phyloP scores from a whole-genome alignment of 2,888 invertebrate species.

The Cerceris rybyensis region DNA sequence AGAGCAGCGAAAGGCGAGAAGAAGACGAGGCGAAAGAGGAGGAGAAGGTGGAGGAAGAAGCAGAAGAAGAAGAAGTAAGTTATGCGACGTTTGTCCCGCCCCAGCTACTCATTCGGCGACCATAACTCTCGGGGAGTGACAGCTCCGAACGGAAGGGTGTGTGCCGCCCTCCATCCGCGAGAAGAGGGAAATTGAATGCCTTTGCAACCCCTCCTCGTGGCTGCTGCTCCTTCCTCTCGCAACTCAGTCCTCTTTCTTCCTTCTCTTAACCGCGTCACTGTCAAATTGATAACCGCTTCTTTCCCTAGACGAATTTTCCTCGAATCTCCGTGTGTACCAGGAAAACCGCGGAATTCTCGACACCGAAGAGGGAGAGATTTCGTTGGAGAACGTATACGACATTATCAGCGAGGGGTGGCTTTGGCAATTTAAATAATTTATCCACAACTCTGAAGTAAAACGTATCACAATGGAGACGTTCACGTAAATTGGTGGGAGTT shows the following conservation, averaged over 20 bases:
- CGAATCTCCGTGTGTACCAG: slow-evolving; percentile 49
- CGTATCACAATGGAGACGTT: background rate
- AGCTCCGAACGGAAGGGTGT: slow-evolving; percentile 80
- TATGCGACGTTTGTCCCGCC: slow-evolving; percentile 81
- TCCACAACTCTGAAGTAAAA: background rate
- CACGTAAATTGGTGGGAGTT: too few species aligned
- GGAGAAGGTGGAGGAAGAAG: slow-evolving; percentile 56
- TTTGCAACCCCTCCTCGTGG: slow-evolving; percentile 59
- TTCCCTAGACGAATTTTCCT: slow-evolving; percentile 58
- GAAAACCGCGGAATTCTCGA: slow-evolving; percentile 49
- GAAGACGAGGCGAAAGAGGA: slow-evolving; percentile 62
- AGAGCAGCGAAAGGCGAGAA: slow-evolving; percentile 56
- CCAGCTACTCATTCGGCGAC: slow-evolving; percentile 80
- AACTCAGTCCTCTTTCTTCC: slow-evolving; percentile 44
- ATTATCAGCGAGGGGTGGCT: slow-evolving; percentile 33
- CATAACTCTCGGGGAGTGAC: slow-evolving; percentile 80
- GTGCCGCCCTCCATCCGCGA: slow-evolving; percentile 68
- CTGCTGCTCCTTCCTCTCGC: slow-evolving; percentile 16
- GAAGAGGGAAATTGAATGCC: slow-evolving; percentile 76
- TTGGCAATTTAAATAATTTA: slow-evolving; percentile 44
- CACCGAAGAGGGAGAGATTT: background rate
- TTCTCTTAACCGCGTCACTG: slow-evolving; percentile 71
- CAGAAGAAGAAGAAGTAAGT: slow-evolving; percentile 77
- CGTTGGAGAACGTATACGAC: background rate
- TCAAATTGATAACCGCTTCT: slow-evolving; percentile 78